These are phyloP conservation scores for Volucella inanis DNA, from an alignment of 2,888 invertebrate genomes.

Conservation along the genomic window DNA sequence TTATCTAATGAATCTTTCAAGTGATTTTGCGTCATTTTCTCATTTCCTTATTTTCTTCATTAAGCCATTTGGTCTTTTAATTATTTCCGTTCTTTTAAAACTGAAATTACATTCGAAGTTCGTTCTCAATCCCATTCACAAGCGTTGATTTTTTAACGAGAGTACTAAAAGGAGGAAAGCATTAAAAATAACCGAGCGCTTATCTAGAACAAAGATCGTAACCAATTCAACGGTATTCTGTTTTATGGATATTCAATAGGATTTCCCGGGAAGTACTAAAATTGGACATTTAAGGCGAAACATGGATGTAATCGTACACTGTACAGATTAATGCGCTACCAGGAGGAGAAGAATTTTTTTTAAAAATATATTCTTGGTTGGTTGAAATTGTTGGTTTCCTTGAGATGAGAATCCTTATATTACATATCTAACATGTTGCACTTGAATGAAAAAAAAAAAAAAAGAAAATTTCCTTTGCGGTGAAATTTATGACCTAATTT, in stretches of 20 bases:
- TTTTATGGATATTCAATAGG: slow-evolving; percentile 58
- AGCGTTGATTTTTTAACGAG: slow-evolving; percentile 24
- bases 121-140: slow-evolving; percentile 29
- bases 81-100: slow-evolving; percentile 60
- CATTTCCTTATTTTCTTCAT: slow-evolving; percentile 38
- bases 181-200: slow-evolving; percentile 60
- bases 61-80: slow-evolving; percentile 56
- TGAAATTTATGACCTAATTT: slow-evolving; percentile 64
- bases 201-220: slow-evolving; percentile 53
- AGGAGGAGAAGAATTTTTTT: slow-evolving; percentile 32
- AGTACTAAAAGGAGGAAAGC: slow-evolving; percentile 7
- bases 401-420: slow-evolving; percentile 48
- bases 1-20: slow-evolving; percentile 20
- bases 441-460: slow-evolving; percentile 45
- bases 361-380: slow-evolving; percentile 63
- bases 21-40: not conserved
- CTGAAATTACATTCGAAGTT: slow-evolving; percentile 40
- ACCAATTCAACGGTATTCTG: slow-evolving; percentile 58
- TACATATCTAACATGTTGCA: slow-evolving; percentile 28
- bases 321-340: slow-evolving; percentile 44
- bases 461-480: slow-evolving; percentile 45
- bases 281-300: slow-evolving; percentile 35
- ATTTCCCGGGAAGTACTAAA: slow-evolving; percentile 55
- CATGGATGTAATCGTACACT: slow-evolving; percentile 4
- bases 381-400: slow-evolving; percentile 35